A percentile compares a stretch with the other conserved stretches of the same genome.
Conservation (phyloP, 2,797 vertebrate genomes). For the Cossypha niveicapilla region DNA sequence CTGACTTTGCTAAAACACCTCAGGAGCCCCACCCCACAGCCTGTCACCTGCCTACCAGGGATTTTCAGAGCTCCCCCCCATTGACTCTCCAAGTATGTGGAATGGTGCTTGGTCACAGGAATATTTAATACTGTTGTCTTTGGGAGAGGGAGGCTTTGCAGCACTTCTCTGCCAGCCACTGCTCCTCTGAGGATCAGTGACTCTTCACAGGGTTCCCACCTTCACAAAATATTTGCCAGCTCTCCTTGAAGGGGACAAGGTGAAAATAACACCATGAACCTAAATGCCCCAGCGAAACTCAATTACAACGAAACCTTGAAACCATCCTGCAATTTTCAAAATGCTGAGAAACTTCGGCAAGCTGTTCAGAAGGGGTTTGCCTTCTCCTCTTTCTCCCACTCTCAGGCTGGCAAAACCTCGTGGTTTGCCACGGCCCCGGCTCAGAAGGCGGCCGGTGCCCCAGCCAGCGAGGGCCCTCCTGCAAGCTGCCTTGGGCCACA, state of each 20-base stretch:
- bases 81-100: background rate
- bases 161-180: background rate
- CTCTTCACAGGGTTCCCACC: background rate
- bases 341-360: background rate
- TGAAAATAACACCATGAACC: background rate
- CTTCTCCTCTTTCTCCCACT: background rate
- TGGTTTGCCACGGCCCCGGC: rapidly evolving
- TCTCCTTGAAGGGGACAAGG: background rate
- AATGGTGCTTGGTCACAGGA: background rate
- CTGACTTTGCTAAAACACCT: background rate
- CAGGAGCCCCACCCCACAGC: background rate
- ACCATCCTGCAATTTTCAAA: rapidly evolving
- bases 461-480: rapidly evolving
- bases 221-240: background rate
- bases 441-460: background rate
- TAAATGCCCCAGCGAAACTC: background rate
- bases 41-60: background rate
- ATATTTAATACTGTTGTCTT: background rate
- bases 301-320: background rate
- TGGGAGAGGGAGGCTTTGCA: background rate
- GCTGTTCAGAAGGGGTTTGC: rapidly evolving
- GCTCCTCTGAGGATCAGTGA: background rate
- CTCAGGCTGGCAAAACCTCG: rapidly evolving
- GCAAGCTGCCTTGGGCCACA: too few species aligned
- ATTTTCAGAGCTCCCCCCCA: background rate